phyloP scores from a whole-genome alignment of 2,797 vertebrate genomes.

The Chloroceryle inda region DNA sequence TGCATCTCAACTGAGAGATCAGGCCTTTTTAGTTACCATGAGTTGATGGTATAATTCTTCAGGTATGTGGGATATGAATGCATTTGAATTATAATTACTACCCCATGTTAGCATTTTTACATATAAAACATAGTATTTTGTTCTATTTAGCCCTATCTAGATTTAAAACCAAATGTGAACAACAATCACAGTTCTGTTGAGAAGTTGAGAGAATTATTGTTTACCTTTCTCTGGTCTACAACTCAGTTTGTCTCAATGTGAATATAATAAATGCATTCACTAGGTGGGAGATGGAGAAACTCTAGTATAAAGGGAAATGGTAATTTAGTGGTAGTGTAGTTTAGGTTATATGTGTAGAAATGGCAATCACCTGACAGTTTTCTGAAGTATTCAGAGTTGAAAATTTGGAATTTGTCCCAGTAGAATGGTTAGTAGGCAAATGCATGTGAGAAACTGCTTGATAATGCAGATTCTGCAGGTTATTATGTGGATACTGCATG shows the following conservation, averaged over 20 bases:
- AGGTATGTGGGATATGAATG: neutral
- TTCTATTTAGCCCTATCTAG: neutral
- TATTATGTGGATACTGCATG: neutral
- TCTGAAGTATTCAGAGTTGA: conserved; percentile 8
- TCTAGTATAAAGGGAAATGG: neutral
- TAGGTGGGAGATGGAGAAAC: conserved; percentile 32
- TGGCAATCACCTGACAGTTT: conserved; percentile 28
- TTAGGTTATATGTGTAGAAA: conserved; percentile 17
- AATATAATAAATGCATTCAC: conserved; percentile 1
- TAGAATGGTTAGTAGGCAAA: neutral
- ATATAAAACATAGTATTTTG: neutral
- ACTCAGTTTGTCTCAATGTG: neutral
- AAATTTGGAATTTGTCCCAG: conserved; percentile 2
- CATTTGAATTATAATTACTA: neutral
- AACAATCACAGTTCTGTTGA: neutral
- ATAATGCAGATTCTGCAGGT: conserved; percentile 18
- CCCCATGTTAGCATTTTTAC: neutral
- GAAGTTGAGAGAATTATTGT: neutral
- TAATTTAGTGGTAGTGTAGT: conserved; percentile 14
- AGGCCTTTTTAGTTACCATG: neutral
- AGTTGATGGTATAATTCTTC: neutral
- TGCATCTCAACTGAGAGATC: neutral
- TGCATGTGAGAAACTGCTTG: neutral
- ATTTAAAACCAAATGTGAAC: neutral
- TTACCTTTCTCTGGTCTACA: neutral